phyloP scores from a whole-genome alignment of 1,140 invertebrate species.

The Danaus plexippus region DNA sequence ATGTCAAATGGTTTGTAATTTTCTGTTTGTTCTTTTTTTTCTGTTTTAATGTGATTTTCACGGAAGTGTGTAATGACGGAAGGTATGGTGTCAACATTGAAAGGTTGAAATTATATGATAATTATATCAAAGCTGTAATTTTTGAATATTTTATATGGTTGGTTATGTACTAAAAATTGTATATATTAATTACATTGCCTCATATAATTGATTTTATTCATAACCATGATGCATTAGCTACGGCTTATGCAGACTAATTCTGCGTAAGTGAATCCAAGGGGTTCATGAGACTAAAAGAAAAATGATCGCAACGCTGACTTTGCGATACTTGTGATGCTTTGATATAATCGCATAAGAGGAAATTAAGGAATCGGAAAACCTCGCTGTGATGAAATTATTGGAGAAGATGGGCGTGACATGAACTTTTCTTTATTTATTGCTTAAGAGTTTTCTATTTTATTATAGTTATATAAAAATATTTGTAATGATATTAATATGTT shows the following conservation, averaged over 20 bases:
- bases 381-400: slow-evolving; percentile 28
- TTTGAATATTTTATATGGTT: no score
- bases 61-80: slow-evolving; percentile 44
- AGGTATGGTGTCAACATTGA: slow-evolving; percentile 12
- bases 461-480: no score
- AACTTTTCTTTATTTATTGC: not conserved
- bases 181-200: no score
- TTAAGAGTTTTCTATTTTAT: no score
- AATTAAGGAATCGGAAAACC: slow-evolving; percentile 39
- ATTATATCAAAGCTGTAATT: slow-evolving; percentile 2
- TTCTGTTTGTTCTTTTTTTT: slow-evolving; percentile 48
- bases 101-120: slow-evolving; percentile 14
- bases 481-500: no score
- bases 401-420: slow-evolving; percentile 12
- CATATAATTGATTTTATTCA: slow-evolving; percentile 21
- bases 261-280: slow-evolving; percentile 41
- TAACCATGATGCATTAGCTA: slow-evolving; percentile 37
- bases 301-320: slow-evolving; percentile 35
- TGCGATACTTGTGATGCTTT: slow-evolving; percentile 31
- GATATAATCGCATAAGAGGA: slow-evolving; percentile 41
- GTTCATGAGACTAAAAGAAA: slow-evolving; percentile 29
- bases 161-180: no score
- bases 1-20: slow-evolving; percentile 71
- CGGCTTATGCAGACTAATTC: slow-evolving; percentile 42
- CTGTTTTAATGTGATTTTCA: slow-evolving; percentile 47